A percentile compares a stretch with the other conserved stretches of the same genome.
phyloP scores from a whole-genome alignment of 2,113 vertebrate genomes.

The Otocyon megalotis region DNA sequence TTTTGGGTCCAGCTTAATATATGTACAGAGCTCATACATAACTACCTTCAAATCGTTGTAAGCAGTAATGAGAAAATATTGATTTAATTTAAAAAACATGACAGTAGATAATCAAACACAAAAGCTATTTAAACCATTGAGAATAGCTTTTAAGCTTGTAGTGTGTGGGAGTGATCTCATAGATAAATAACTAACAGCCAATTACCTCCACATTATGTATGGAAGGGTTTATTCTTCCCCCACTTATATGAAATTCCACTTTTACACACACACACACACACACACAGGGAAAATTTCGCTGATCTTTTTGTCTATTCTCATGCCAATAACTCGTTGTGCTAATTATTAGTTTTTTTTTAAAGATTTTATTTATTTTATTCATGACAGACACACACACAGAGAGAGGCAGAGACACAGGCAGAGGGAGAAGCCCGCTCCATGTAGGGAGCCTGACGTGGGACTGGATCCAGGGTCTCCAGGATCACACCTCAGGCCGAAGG shows the following conservation, averaged over 20 bases:
- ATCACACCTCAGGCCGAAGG: no score
- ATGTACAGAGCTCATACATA: not conserved
- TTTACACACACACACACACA: not conserved
- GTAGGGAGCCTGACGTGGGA: no score
- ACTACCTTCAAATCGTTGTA: not conserved
- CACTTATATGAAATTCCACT: conserved; percentile 4
- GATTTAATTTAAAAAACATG: not conserved
- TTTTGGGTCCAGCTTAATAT: conserved; percentile 21
- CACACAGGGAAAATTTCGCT: not conserved
- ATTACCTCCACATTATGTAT: not conserved
- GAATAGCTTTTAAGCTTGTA: conserved; percentile 24
- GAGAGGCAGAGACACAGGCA: no score
- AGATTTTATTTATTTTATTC: no score
- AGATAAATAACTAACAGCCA: conserved; percentile 16
- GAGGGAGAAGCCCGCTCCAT: no score
- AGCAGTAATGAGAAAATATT: conserved; percentile 21
- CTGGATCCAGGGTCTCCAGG: no score
- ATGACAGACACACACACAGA: no score
- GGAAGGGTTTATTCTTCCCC: not conserved
- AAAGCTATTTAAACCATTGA: conserved; percentile 31
- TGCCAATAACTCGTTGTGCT: not conserved
- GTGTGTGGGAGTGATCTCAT: not conserved
- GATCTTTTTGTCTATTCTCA: not conserved
- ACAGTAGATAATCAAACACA: conserved; percentile 31
- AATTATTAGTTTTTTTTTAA: not conserved